Conservation (phyloP, 2,797 vertebrate species). For the Tapera naevia region DNA sequence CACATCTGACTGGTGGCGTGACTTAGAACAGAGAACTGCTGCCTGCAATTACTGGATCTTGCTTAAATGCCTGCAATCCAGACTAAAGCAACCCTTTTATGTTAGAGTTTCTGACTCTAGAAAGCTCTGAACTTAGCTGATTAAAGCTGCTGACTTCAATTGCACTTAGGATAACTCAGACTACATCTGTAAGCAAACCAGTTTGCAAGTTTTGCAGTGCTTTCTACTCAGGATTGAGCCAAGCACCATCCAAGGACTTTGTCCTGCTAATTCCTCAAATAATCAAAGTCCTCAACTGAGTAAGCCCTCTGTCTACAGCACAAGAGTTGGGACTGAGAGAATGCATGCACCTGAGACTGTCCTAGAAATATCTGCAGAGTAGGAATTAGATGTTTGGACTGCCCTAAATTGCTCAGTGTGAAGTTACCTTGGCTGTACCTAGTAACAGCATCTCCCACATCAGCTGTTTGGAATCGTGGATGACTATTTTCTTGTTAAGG, state of each 20-base stretch:
- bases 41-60: not conserved
- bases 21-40: not conserved
- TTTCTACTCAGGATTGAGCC: not conserved
- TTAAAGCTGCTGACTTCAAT: not conserved
- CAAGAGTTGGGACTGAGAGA: not conserved
- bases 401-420: not conserved
- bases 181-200: not conserved
- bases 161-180: not conserved
- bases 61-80: not conserved
- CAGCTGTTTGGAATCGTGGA: not conserved
- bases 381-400: not conserved
- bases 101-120: not conserved
- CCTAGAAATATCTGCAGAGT: not conserved
- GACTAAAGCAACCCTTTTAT: not conserved
- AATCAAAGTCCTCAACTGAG: not conserved
- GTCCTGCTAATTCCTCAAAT: not conserved
- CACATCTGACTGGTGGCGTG: not conserved
- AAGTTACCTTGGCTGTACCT: not conserved
- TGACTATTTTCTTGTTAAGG: not conserved
- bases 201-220: too few relatives aligned
- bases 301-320: not conserved
- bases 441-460: not conserved
- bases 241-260: too few relatives aligned
- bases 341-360: accelerated
- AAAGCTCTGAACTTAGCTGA: not conserved